Percentiles rank a stretch among this genome's conserved stretches.
phyloP scores from a whole-genome alignment of 2,113 vertebrate genomes.

The Misgurnus mizolepis region DNA sequence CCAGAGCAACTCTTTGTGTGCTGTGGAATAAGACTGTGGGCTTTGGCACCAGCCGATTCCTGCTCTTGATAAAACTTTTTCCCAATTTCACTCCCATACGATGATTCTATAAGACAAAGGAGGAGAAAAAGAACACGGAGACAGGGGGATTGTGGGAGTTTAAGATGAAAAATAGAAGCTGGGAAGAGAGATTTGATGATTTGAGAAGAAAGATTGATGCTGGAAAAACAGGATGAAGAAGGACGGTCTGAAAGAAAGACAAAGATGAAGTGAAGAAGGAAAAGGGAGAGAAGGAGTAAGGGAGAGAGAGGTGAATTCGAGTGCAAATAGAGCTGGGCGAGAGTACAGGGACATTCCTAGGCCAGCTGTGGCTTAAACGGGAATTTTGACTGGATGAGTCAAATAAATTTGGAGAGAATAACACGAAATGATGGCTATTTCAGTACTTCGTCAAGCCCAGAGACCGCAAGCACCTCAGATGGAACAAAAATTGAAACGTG shows the following conservation, averaged over 20 bases:
- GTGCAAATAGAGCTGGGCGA: slow-evolving; percentile 64
- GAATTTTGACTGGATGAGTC: slow-evolving; percentile 73
- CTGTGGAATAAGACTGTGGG: slow-evolving; percentile 67
- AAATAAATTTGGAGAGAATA: slow-evolving; percentile 67
- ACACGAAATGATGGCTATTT: slow-evolving; percentile 56
- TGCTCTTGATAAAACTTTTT: slow-evolving; percentile 32
- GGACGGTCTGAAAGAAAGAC: neutral
- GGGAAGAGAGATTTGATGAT: slow-evolving; percentile 37
- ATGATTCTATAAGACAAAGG: slow-evolving; percentile 55
- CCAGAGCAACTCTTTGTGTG: slow-evolving; percentile 72
- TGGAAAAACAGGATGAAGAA: slow-evolving; percentile 37
- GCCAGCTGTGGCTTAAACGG: slow-evolving; percentile 77
- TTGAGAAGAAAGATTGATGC: slow-evolving; percentile 42
- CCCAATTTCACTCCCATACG: slow-evolving; percentile 54
- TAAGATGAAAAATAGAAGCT: slow-evolving; percentile 44
- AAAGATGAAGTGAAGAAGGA: slow-evolving; percentile 33
- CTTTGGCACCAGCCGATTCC: slow-evolving; percentile 62
- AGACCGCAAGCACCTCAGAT: slow-evolving; percentile 39
- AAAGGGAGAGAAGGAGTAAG: slow-evolving; percentile 48
- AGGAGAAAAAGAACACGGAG: slow-evolving; percentile 27
- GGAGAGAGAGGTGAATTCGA: slow-evolving; percentile 52
- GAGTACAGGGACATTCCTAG: slow-evolving; percentile 69
- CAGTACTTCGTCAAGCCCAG: slow-evolving; percentile 54
- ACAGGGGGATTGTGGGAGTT: slow-evolving; percentile 26
- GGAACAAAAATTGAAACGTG: neutral